Evolutionary conservation across 2,888 invertebrate genomes (phyloP).

Genomic region (Syritta pipiens): DNA sequence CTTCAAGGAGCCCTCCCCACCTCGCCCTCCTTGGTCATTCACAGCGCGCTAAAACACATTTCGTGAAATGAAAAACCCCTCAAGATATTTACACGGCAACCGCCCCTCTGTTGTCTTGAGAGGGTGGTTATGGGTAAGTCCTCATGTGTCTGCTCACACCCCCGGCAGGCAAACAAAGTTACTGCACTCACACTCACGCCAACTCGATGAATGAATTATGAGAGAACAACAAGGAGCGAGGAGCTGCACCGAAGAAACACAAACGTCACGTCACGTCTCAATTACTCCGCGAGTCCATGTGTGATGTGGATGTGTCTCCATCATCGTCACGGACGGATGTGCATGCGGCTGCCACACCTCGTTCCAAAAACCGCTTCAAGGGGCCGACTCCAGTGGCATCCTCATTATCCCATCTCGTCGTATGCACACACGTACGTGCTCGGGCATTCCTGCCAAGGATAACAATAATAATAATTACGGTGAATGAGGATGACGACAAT

Average conservation of each 20-base stretch:
- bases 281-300: slow-evolving; percentile 12
- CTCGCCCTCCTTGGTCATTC: too few species aligned
- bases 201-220: slow-evolving; percentile 40
- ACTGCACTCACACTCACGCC: neutral
- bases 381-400: slow-evolving; percentile 39
- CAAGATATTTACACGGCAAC: slow-evolving; percentile 25
- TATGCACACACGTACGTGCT: slow-evolving; percentile 71
- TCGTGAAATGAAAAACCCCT: slow-evolving; percentile 17
- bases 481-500: slow-evolving; percentile 44
- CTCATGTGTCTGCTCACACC: neutral
- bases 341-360: slow-evolving; percentile 47
- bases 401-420: slow-evolving; percentile 51
- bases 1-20: too few species aligned
- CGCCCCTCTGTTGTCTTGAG: slow-evolving; percentile 27
- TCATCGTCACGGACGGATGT: slow-evolving; percentile 57
- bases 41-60: too few species aligned
- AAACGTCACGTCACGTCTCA: slow-evolving; percentile 52
- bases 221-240: neutral
- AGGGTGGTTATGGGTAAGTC: too few species aligned
- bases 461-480: slow-evolving; percentile 72
- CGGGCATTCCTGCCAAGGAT: slow-evolving; percentile 74
- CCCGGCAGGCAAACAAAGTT: slow-evolving; percentile 1
- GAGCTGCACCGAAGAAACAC: slow-evolving; percentile 4
- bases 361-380: slow-evolving; percentile 2
- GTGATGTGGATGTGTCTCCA: neutral